Base-by-base conservation (phyloP, 1,140 invertebrate genomes). In the Venturia canescens region DNA sequence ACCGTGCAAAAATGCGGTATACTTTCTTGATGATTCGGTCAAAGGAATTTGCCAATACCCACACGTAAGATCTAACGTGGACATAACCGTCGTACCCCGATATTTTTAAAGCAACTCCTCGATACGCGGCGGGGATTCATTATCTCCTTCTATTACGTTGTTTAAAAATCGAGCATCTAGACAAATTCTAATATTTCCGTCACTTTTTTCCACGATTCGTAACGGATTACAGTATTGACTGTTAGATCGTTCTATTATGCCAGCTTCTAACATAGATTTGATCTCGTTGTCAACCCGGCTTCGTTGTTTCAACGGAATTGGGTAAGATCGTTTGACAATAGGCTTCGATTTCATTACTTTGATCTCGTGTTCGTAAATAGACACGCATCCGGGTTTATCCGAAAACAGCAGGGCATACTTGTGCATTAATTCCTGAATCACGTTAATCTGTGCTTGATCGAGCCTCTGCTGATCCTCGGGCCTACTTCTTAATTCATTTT, bases 1-100 rank as follows among this genome's bases (percentile, higher is more conserved):
- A 72, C 87, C 83, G 76, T 87, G 86, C 11, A 85, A 70, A 71
- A 89, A 90, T 0, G 86, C 87, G 3, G 88, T 88, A 70, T 71
- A 71, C 21, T 71, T 38, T 38, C 31, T 13, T 16, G 84, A 86
- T 16, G 84, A 86, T 0, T 84, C 23, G 15, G 69, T 63, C 38
- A 89, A 78, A 0, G 86, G 84, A 13, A 89, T 85, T 81, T 90
- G 88, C 83, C 89, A 90, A 74, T 90, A 90, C 0, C 86, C 85
- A 66, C 84, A 81, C 48, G 86, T 84, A 29, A 89, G 80, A 84
- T 90, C 88, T 0, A 88, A 77, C 16, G 83, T 83, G 16, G 85
- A 83, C 38, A 87, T 83, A 75, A 72, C 31, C 18, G n/a, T 71
- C n/a, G 6, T 71, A 0, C 69, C 69, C 5, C 69, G 69, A 44